Percentiles rank a stretch among this genome's conserved stretches.
These are phyloP conservation scores for Maconellicoccus hirsutus DNA, from an alignment of 1,140 invertebrate species.

Conservation along the genomic window DNA sequence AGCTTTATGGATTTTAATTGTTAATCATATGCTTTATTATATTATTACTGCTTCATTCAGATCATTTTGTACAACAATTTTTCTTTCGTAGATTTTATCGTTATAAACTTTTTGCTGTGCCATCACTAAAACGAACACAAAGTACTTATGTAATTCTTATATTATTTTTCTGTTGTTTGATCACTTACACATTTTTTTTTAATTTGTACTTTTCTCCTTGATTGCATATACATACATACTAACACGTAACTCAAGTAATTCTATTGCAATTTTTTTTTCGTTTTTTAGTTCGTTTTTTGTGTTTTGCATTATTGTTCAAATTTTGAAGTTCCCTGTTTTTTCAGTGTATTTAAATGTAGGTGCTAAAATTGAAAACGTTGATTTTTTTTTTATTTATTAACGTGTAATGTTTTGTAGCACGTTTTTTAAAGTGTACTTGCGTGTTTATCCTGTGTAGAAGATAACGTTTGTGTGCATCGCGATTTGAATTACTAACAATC, in stretches of 20 bases:
- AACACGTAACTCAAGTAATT: neutral
- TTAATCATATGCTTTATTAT: conserved; percentile 5
- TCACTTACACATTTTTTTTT: neutral
- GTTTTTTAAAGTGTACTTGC: neutral
- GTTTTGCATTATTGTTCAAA: neutral
- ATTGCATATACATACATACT: neutral
- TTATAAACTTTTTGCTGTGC: neutral
- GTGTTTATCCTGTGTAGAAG: neutral
- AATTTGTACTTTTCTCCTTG: neutral
- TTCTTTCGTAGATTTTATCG: neutral
- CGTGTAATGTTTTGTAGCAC: neutral
- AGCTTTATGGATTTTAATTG: conserved; percentile 74
- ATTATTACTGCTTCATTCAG: conserved; percentile 11
- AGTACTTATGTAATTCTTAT: neutral
- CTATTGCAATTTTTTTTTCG: neutral
- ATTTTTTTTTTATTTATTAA: neutral
- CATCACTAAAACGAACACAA: conserved; percentile 13
- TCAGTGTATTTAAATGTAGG: neutral
- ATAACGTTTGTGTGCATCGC: neutral
- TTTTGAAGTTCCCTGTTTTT: neutral
- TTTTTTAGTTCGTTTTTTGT: neutral
- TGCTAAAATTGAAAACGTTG: neutral
- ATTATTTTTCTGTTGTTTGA: conserved; percentile 5
- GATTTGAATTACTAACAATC: conserved; percentile 1
- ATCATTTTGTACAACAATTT: conserved; percentile 7